Conservation (phyloP, 2,888 invertebrate genomes). For the Melinaea marsaeus region DNA sequence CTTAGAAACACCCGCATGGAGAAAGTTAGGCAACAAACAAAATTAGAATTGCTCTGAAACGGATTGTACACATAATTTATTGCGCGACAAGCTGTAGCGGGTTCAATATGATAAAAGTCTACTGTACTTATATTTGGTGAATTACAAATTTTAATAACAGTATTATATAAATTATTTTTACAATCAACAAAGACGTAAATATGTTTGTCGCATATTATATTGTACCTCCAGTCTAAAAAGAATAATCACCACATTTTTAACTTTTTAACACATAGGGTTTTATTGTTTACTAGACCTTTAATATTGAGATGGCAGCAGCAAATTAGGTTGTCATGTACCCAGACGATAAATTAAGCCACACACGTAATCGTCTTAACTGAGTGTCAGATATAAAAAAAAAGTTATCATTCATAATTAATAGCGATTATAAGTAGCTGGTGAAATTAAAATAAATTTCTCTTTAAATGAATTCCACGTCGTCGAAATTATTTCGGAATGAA, state of each 20-base stretch:
- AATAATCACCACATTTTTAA: too few relatives aligned
- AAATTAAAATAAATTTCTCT: not conserved
- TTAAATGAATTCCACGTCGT: not conserved
- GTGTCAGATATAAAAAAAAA: not conserved
- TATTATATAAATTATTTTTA: not conserved
- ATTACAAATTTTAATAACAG: not conserved
- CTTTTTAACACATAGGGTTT: too few relatives aligned
- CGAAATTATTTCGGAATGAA: not conserved
- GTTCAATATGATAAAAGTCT: not conserved
- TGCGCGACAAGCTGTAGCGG: constrained; percentile 4
- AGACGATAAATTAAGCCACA: too few relatives aligned
- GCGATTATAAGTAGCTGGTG: not conserved
- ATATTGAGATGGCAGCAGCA: too few relatives aligned
- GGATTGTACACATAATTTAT: constrained; percentile 8
- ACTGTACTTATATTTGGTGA: not conserved
- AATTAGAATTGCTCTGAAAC: constrained; percentile 7
- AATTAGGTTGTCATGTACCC: too few relatives aligned
- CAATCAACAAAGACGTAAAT: too few relatives aligned
- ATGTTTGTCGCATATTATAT: too few relatives aligned
- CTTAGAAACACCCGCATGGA: constrained; percentile 6
- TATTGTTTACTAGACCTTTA: too few relatives aligned
- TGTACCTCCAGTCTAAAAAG: too few relatives aligned
- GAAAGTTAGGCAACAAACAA: constrained; percentile 6
- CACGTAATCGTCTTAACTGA: too few relatives aligned
- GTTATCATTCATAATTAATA: not conserved